Conservation (phyloP, 2,797 vertebrate genomes). For the Channa striata region DNA sequence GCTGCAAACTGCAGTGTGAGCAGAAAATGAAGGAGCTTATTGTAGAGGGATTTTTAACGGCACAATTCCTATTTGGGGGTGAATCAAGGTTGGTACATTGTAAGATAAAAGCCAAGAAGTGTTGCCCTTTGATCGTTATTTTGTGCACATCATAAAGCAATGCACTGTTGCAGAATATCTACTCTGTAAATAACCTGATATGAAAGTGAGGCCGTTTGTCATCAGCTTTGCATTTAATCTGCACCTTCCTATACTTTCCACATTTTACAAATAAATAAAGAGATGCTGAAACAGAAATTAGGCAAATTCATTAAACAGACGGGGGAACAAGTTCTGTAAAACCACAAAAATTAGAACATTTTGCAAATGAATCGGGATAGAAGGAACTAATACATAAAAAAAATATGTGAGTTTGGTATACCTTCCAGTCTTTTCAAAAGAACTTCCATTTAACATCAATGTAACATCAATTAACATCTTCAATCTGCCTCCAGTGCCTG, state of each 20-base stretch:
- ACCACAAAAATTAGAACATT: not conserved
- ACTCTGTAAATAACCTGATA: conserved; percentile 26
- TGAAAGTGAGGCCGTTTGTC: conserved; percentile 20
- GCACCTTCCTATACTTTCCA: conserved; percentile 43
- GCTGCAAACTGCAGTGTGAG: conserved; percentile 78
- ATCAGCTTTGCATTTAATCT: conserved; percentile 60
- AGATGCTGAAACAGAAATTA: conserved; percentile 41
- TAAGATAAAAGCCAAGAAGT: conserved; percentile 42
- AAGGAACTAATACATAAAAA: conserved; percentile 48
- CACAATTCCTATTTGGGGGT: conserved; percentile 50
- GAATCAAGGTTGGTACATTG: conserved; percentile 56
- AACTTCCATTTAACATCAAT: too few relatives aligned
- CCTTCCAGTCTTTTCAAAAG: not conserved
- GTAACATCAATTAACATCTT: too few relatives aligned
- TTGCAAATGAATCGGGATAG: conserved; percentile 48
- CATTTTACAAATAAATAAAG: conserved; percentile 53
- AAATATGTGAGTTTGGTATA: conserved; percentile 37
- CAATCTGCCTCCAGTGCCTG: not conserved
- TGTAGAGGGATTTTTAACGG: conserved; percentile 66
- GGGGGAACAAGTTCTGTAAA: not conserved
- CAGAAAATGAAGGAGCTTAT: conserved; percentile 82
- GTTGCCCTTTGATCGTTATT: conserved; percentile 37
- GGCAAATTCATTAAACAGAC: conserved; percentile 47
- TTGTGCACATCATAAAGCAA: conserved; percentile 1
- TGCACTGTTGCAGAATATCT: not conserved